Conservation (phyloP, 2,113 vertebrate species). For the Drymodes brunneopygia region DNA sequence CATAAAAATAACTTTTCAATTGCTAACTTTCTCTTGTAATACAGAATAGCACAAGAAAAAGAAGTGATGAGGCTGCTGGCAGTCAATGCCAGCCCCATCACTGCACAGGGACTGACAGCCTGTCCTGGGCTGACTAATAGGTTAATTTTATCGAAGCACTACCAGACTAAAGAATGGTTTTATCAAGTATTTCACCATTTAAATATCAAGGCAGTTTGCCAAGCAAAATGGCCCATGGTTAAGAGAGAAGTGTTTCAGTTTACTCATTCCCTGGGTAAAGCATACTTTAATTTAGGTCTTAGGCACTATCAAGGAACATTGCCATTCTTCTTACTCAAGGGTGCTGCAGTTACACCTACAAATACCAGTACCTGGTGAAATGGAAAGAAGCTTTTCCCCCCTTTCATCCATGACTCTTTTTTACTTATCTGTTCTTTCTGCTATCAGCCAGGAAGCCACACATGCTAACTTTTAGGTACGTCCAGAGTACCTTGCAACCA, state of each 20-base stretch:
- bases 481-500: neutral
- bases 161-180: neutral
- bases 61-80: neutral
- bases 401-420: neutral
- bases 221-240: constrained; percentile 7
- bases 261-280: neutral
- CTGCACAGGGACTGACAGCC: neutral
- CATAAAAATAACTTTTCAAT: constrained; percentile 1
- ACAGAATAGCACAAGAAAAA: neutral
- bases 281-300: constrained; percentile 1
- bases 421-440: neutral
- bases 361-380: neutral
- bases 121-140: constrained; percentile 7
- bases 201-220: constrained; percentile 41
- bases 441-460: neutral
- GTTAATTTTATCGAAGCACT: constrained; percentile 6
- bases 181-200: constrained; percentile 3
- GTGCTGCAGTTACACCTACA: constrained; percentile 20
- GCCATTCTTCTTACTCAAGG: constrained; percentile 52
- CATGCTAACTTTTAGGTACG: neutral
- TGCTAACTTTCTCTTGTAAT: neutral
- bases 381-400: constrained; percentile 24
- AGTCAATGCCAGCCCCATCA: neutral
- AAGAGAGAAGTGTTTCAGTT: constrained; percentile 20
- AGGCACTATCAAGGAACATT: neutral